A percentile compares a stretch with the other conserved stretches of the same genome.
Evolutionary conservation across 2,797 vertebrate species (phyloP).

Genomic region (Morus bassanus): DNA sequence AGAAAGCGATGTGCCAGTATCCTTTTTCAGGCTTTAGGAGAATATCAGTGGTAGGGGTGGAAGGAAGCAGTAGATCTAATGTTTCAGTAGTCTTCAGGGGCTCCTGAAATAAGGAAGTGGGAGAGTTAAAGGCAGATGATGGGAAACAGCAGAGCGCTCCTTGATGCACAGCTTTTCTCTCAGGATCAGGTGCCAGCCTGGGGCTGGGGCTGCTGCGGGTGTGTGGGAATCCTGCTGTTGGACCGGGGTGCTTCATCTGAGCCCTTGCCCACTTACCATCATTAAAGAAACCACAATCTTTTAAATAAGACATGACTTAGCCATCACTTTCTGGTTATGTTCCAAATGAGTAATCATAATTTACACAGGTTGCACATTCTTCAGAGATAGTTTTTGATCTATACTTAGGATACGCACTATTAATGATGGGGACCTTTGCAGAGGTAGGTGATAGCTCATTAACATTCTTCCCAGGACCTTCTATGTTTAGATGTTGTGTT

Average conservation of each 20-base stretch:
- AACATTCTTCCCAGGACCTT: constrained; percentile 53
- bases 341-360: constrained; percentile 44
- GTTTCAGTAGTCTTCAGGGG: neutral
- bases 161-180: neutral
- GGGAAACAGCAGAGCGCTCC: neutral
- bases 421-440: constrained; percentile 37
- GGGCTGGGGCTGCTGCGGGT: neutral
- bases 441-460: constrained; percentile 42
- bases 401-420: constrained; percentile 26
- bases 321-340: constrained; percentile 36
- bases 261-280: neutral
- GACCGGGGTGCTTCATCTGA: neutral
- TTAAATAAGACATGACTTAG: constrained; percentile 24
- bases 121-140: neutral
- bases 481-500: constrained; percentile 29
- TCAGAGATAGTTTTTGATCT: constrained; percentile 51
- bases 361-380: constrained; percentile 22
- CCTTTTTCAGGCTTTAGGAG: neutral
- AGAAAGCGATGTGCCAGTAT: neutral
- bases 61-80: neutral
- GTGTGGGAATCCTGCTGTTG: neutral
- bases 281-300: neutral
- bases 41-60: neutral
- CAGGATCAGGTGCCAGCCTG: neutral
- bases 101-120: neutral